Evolutionary conservation across 92 coral and sea anemone species (phyloP).

Genomic region (Phymanthus crucifer): DNA sequence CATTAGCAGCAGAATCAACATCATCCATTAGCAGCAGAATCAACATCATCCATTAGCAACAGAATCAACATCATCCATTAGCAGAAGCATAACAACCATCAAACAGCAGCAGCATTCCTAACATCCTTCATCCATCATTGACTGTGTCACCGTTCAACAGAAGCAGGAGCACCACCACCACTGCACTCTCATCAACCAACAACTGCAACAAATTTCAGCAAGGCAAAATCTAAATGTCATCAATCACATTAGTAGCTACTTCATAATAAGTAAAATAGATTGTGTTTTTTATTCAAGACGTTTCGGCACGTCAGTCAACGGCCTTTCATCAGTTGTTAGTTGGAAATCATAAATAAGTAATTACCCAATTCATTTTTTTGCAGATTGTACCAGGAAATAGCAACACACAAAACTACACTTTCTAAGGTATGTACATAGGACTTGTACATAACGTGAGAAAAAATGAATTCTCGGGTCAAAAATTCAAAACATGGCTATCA

Average conservation of each 20-base stretch:
- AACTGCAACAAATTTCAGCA: too few species aligned
- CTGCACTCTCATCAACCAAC: too few species aligned
- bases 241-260: too few species aligned
- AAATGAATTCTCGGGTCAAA: neutral
- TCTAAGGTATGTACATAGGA: constrained; percentile 59
- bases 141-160: neutral
- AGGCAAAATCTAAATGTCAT: too few species aligned
- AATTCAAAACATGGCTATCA: too few species aligned
- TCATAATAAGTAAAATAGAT: too few species aligned
- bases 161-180: too few species aligned
- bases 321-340: too few species aligned
- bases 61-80: neutral
- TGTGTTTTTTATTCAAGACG: too few species aligned
- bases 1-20: neutral
- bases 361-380: neutral
- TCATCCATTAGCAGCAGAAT: neutral
- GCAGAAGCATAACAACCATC: neutral
- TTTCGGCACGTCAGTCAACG: too few species aligned
- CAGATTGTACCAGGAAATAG: constrained; percentile 85
- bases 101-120: too few species aligned
- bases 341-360: too few species aligned
- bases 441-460: neutral
- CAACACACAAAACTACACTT: constrained; percentile 71
- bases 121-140: neutral
- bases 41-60: neutral